Base-by-base conservation (phyloP, 1,140 invertebrate genomes). In the Drosophila busckii region DNA sequence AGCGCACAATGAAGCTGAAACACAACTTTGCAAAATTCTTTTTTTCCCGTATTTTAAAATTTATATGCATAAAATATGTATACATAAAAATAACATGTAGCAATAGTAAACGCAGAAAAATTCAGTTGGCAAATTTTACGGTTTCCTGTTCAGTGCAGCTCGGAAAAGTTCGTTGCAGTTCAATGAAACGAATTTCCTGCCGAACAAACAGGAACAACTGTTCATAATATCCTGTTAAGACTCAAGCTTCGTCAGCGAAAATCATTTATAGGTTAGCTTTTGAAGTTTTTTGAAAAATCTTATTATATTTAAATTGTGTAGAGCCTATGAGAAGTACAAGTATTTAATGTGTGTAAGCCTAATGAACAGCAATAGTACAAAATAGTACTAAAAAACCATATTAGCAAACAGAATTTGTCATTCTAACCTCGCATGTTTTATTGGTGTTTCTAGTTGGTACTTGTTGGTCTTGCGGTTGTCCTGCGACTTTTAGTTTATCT, bases 191-290 rank as follows among this genome's bases (percentile, higher is more conserved):
- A 34, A 59, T 61, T 50, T 46, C 61, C 59, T 70, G 62, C 58
- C 38, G 49, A 20, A 34, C 37, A 62, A 26, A 60, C 58, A 61
- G 28, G 55, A 29, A 41, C 50, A 45, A 37, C 46, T 55, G 54
- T 45, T 45, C 38, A 45, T 56, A 61, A 61, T 46, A 41, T 66
- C 19, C 46, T 44, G 37, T 59, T 35, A n/a, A n/a, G n/a, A n/a
- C n/a, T n/a, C n/a, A n/a, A n/a, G n/a, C n/a, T n/a, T n/a, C n/a
- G n/a, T n/a, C n/a, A n/a, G n/a, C n/a, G n/a, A n/a, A n/a, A n/a
- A n/a, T n/a, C n/a, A n/a, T n/a, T n/a, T n/a, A n/a, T n/a, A n/a
- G n/a, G n/a, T n/a, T n/a, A n/a, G n/a, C n/a, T n/a, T n/a, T n/a
- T n/a, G n/a, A n/a, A n/a, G n/a, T n/a, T n/a, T n/a, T n/a, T n/a